Conservation (phyloP, 2,797 vertebrate genomes). For the Iguana delicatissima region DNA sequence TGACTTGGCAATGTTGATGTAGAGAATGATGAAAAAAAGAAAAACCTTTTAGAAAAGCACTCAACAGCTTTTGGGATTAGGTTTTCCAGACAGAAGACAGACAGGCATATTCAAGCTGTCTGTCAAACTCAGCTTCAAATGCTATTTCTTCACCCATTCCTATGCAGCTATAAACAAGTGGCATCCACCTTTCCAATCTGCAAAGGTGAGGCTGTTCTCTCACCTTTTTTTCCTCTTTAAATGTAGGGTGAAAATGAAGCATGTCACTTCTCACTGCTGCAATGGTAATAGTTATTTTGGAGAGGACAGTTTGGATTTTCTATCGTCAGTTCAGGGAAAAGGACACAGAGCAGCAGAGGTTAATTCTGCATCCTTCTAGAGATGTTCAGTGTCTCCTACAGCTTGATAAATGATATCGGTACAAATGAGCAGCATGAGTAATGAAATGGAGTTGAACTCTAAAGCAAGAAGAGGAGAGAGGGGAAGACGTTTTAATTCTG, state of each 20-base stretch:
- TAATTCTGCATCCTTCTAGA: neutral
- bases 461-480: neutral
- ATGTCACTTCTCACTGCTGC: neutral
- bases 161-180: conserved; percentile 28
- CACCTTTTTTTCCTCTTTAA: neutral
- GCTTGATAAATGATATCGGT: neutral
- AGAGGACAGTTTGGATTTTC: neutral
- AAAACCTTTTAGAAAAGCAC: conserved; percentile 53
- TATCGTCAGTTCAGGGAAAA: neutral
- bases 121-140: conserved; percentile 51
- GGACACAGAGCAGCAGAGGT: neutral
- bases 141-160: conserved; percentile 47
- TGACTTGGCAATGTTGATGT: conserved; percentile 50
- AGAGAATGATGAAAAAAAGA: conserved; percentile 51
- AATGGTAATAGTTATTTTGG: neutral
- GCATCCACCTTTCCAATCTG: conserved; percentile 51
- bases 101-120: conserved; percentile 56
- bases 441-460: neutral
- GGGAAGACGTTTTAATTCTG: neutral
- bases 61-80: conserved; percentile 59
- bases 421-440: neutral
- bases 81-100: conserved; percentile 52
- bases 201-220: conserved; percentile 31
- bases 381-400: neutral
- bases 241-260: conserved; percentile 32